A percentile compares a stretch with the other conserved stretches of the same genome.
Conservation (phyloP, 2,113 vertebrate species). For the Excalfactoria chinensis region DNA sequence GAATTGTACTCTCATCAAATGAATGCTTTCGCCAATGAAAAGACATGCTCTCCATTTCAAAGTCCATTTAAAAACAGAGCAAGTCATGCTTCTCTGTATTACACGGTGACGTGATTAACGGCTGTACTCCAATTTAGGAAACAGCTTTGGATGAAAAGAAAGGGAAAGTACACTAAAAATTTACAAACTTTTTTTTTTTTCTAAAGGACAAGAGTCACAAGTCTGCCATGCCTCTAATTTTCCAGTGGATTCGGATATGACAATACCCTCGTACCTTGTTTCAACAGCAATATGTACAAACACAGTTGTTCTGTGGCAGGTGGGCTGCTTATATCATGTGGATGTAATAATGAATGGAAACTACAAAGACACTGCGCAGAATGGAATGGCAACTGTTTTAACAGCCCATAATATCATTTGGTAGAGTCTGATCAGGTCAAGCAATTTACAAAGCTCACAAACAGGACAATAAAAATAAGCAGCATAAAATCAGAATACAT, state of each 20-base stretch:
- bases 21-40: background rate
- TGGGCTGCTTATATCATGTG: background rate
- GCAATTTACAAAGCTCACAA: background rate
- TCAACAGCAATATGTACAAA: background rate
- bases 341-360: background rate
- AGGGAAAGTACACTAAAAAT: background rate
- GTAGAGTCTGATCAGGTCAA: background rate
- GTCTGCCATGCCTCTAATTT: background rate
- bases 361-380: background rate
- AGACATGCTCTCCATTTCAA: background rate
- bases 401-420: background rate
- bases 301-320: background rate
- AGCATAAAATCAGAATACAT: background rate
- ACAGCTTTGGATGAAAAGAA: background rate
- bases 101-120: background rate
- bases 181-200: background rate
- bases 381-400: background rate
- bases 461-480: background rate
- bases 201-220: background rate
- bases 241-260: background rate
- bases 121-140: background rate
- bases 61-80: background rate
- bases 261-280: background rate
- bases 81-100: background rate
- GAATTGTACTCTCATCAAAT: background rate